Base-by-base conservation (phyloP, 2,113 vertebrate species). In the Podarcis cretensis region DNA sequence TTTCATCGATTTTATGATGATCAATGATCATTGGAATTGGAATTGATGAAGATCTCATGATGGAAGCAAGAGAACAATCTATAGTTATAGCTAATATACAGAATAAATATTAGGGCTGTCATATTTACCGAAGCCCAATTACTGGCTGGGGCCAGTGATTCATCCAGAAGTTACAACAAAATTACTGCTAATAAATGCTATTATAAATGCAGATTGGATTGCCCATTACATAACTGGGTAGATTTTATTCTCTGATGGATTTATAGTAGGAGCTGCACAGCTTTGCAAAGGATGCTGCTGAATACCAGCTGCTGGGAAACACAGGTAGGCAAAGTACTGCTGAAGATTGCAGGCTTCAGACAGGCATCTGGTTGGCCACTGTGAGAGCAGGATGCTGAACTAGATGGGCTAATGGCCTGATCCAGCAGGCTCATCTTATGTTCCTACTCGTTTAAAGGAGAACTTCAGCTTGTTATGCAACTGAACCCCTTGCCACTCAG, bases 1-100 rank as follows among this genome's bases (percentile, higher is more conserved):
- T 87, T 81, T 57, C 66, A 87, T 37, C 81, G 78, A 80, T 73
- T 54, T 71, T 71, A 75, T 75, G 48, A 71, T 73, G 40, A 66
- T 81, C 37, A 48, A 77, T 71, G 77, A 23, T 57, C 2, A 81
- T 3, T 81, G 66, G 57, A 81, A 40, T 2, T 86, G 35, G 66
- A 80, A 69, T 35, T 87, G 68, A 80, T 13, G 43, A 80, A 80
- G 65, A 81, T 87, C 48, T 27, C 48, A 30, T 74, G 43, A 73
- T 73, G 32, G 23, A 73, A 37, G 14, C 77, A 87, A 59, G 78
- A 40, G 14, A 71, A 81, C 35, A 71, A 71, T 21, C 48, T 37
- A 73, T 78, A 81, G 54, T 0, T 23, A 37, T 57, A 59, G 54
- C 23, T 8, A 68, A 21, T 32, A 80, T 54, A 21, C 21, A 37